Evolutionary conservation across 53 echinoderm and acorn worm genomes (phyloP), one percentile per base, ranked within the genome.

Genomic region (Patiria pectinifera): DNA sequence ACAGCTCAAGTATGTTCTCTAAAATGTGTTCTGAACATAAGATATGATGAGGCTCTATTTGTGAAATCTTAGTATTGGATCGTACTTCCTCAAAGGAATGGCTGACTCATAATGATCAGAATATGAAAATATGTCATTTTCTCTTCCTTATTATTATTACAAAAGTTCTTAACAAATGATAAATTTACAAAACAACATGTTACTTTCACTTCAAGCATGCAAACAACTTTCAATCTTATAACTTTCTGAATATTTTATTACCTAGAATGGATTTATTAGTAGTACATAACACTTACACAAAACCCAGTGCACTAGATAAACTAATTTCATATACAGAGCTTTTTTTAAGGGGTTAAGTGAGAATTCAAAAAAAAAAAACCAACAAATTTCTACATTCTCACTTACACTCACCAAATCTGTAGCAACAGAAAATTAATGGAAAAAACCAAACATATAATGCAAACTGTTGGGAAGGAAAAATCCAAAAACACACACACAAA

Each of bases 351-450:
- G 35, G 35, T 35, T 0, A 35, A 35, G 35, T 35, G 35, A 35
- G 35, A 35, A 1, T 35, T 35, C 35, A 35, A 35, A 35, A 35
- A 35, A 35, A 35, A 7, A 2, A 74, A 74, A 74, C 74, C 24
- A 45, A 9, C 78, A 4, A 78, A 21, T 19, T 7, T 77, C 62
- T 26, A 23, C 86, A 86, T 86, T 86, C 76, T 86, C 86, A 75
- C 76, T 44, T 2, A 48, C 86, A 86, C 76, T 86, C 86, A 86
- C 24, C 72, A 86, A 53, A 86, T 21, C 75, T 53, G 21, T 12
- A 53, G 58, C 43, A 80, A 90, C 63, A 66, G 62, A 69, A 81
- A 77, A 59, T 35, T 35, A 35, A 35, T 35, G 35, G 1, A 35
- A 35, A 59, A 87, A 87, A 63, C 43, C 45, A 53, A 21, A 43